Conservation (phyloP, 2,888 invertebrate species). For the Rhagonycha fulva region DNA sequence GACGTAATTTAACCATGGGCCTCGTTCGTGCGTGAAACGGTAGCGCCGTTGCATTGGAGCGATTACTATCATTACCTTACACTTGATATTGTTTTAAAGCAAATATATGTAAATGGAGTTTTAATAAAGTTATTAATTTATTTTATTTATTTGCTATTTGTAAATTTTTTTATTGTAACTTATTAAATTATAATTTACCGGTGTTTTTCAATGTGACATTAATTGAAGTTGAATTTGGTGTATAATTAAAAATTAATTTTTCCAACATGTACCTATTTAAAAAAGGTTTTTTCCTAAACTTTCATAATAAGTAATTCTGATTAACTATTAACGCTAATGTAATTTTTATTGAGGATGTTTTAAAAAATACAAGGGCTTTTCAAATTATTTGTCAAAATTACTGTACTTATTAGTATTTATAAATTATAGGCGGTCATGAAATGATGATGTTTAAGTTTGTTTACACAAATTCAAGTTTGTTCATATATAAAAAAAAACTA, state of each 20-base stretch:
- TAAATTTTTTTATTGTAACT: background rate
- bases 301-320: background rate
- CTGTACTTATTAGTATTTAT: background rate
- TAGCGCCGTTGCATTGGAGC: conserved; percentile 37
- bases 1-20: conserved; percentile 39
- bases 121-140: background rate
- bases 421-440: background rate
- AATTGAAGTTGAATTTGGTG: background rate
- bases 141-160: background rate
- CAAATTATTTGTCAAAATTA: background rate
- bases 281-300: background rate
- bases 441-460: background rate
- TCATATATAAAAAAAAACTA: background rate
- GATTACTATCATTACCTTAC: conserved; percentile 16
- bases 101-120: background rate
- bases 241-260: background rate
- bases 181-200: background rate
- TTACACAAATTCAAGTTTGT: background rate
- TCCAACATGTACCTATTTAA: background rate
- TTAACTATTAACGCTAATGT: background rate
- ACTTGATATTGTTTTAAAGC: background rate
- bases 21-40: conserved; percentile 33
- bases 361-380: background rate
- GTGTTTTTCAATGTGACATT: background rate
- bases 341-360: background rate